Percentiles rank a stretch among this genome's conserved stretches.
These are phyloP conservation scores for Pollachius pollachius DNA, from an alignment of 2,113 vertebrate species.

Conservation along the genomic window DNA sequence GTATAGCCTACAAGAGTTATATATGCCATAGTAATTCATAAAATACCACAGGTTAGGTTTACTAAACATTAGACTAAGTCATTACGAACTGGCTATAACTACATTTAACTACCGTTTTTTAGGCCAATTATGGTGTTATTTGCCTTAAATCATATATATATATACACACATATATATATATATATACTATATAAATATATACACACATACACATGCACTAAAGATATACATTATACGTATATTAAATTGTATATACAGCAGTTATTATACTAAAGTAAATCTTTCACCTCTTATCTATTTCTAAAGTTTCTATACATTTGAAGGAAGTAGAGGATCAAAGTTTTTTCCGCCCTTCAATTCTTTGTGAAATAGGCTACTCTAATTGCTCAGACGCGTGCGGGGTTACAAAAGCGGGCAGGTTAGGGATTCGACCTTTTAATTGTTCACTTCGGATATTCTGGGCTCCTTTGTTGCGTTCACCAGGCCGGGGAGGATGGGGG, in stretches of 20 bases:
- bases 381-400: constrained; percentile 66
- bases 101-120: too few species aligned
- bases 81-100: too few species aligned
- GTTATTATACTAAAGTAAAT: neutral
- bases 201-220: neutral
- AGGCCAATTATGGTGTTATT: neutral
- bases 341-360: neutral
- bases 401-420: constrained; percentile 43
- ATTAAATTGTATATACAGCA: too few species aligned
- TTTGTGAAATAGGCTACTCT: constrained; percentile 23
- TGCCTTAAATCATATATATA: neutral
- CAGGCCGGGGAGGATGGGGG: neutral
- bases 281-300: neutral
- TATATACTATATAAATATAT: neutral
- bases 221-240: too few species aligned
- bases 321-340: constrained; percentile 35
- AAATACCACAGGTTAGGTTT: too few species aligned
- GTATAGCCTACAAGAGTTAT: too few species aligned
- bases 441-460: constrained; percentile 32
- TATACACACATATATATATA: neutral
- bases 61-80: too few species aligned
- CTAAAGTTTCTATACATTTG: constrained; percentile 26
- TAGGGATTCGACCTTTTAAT: constrained; percentile 16
- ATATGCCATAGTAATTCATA: too few species aligned
- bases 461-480: constrained; percentile 28